Percentiles rank a stretch among this genome's conserved stretches.
Conservation (phyloP, 2,113 vertebrate genomes). For the Gymnocephalus cernua region DNA sequence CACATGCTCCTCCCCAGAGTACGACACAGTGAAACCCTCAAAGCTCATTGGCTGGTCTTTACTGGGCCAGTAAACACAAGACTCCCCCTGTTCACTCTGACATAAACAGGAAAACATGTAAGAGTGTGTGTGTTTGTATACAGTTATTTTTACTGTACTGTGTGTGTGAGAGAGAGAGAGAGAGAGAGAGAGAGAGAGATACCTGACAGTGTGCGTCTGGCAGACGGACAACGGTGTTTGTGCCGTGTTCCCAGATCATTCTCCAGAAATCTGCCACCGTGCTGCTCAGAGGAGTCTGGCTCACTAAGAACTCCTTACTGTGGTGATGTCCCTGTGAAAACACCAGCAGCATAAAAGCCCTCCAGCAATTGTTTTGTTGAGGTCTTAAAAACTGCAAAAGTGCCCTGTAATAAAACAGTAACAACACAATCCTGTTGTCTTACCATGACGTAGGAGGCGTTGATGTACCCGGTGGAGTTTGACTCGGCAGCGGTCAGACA, state of each 20-base stretch:
- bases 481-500: constrained; percentile 87
- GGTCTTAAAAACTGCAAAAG: not conserved
- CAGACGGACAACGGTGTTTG: constrained; percentile 91
- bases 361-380: not conserved
- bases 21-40: constrained; percentile 91
- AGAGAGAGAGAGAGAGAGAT: not conserved
- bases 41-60: constrained; percentile 94
- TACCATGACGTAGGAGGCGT: constrained; percentile 97
- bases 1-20: constrained; percentile 89
- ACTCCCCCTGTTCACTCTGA: constrained; percentile 84
- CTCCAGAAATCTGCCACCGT: constrained; percentile 97
- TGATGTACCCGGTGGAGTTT: constrained; percentile 95
- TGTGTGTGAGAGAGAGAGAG: not conserved
- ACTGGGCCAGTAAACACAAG: constrained; percentile 91
- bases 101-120: constrained; percentile 22
- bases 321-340: constrained; percentile 89
- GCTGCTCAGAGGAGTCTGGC: constrained; percentile 92
- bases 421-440: constrained; percentile 47
- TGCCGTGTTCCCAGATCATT: constrained; percentile 96
- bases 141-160: not conserved
- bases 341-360: not conserved
- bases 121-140: not conserved
- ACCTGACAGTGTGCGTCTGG: constrained; percentile 91
- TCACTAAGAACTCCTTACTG: constrained; percentile 93
- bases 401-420: not conserved